Evolutionary conservation across 2,888 invertebrate genomes (phyloP).

Genomic region (Apodemia hepburni): DNA sequence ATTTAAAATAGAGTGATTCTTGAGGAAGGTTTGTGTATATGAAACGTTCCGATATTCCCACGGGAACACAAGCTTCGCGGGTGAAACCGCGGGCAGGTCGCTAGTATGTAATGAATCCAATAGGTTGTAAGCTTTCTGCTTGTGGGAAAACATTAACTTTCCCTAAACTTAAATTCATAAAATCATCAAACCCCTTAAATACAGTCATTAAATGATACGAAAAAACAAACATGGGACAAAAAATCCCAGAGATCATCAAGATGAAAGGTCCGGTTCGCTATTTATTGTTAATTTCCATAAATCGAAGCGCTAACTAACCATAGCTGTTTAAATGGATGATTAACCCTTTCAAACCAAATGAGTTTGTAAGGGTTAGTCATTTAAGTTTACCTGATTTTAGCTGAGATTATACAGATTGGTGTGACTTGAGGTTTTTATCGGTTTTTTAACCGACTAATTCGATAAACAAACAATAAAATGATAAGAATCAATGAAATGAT

Average conservation of each 20-base stretch:
- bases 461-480: no score
- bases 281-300: slow-evolving; percentile 60
- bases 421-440: background rate
- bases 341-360: slow-evolving; percentile 44
- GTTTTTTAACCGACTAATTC: background rate
- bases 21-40: no score
- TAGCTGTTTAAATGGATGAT: slow-evolving; percentile 51
- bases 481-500: no score
- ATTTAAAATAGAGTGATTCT: no score
- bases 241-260: slow-evolving; percentile 34
- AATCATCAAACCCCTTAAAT: background rate
- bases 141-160: background rate
- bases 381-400: slow-evolving; percentile 8
- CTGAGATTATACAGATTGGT: background rate
- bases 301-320: slow-evolving; percentile 73
- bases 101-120: no score
- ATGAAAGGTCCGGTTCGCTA: slow-evolving; percentile 45
- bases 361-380: slow-evolving; percentile 6
- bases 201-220: slow-evolving; percentile 14
- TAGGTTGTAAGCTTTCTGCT: background rate
- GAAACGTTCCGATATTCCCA: no score
- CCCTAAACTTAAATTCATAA: background rate
- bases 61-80: no score
- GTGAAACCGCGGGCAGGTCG: no score
- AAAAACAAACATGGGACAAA: slow-evolving; percentile 23